Conservation (phyloP, 2,113 vertebrate species). For the Calypte anna region DNA sequence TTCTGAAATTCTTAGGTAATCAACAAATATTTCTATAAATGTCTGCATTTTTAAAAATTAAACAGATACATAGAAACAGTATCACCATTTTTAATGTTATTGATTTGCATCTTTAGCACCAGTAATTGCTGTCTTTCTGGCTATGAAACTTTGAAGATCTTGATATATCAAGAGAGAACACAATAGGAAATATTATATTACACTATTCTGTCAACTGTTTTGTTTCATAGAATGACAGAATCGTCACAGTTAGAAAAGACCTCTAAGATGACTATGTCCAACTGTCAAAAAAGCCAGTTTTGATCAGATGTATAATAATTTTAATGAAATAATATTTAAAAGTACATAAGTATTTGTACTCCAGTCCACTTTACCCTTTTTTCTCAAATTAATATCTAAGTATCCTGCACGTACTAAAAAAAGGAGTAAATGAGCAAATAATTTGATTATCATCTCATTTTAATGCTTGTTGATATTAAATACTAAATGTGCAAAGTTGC, state of each 20-base stretch:
- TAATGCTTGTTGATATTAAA: not conserved
- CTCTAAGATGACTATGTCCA: no score
- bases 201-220: not conserved
- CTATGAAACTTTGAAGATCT: not conserved
- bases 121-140: not conserved
- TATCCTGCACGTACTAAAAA: not conserved
- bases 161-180: not conserved
- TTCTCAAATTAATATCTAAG: constrained; percentile 16
- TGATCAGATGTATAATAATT: not conserved
- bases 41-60: not conserved
- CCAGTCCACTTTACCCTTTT: not conserved
- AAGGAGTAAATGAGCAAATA: not conserved
- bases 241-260: no score
- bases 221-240: not conserved
- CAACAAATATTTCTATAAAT: not conserved
- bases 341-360: not conserved
- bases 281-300: not conserved
- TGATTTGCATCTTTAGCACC: not conserved
- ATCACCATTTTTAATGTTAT: not conserved
- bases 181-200: not conserved
- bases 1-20: not conserved
- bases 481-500: not conserved
- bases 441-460: constrained; percentile 58
- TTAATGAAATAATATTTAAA: not conserved
- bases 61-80: not conserved